Evolutionary conservation across 2,797 vertebrate genomes (phyloP), one percentile per base, ranked within the genome.

Genomic region (Anolis apletophallus): DNA sequence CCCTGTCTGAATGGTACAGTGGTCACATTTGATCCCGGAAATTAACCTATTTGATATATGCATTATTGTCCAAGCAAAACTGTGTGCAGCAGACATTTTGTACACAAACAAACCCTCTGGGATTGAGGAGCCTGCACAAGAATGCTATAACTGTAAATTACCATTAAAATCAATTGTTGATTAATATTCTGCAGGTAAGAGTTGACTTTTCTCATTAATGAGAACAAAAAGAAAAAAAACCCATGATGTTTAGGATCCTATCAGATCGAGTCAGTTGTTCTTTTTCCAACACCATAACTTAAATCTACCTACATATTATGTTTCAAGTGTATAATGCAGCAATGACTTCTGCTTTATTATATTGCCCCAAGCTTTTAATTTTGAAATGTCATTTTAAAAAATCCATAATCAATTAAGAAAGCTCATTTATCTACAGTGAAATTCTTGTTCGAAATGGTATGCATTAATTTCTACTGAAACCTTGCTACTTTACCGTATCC

Each of bases 181-280:
- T 97, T 97, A 97, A 97, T 97, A 97, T 97, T 97, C 95, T 95
- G 97, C 97, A 96, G 97, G 93, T 92, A 85, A 92, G 86, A 93
- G 83, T 81, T 92, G 71, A 88, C 89, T 52, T 32, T 90, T 94
- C 54, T 29, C 40, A 57, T 82, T 87, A 91, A 85, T 92, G 75
- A 91, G 88, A 94, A 94, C 88, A 81, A 83, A 90, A 54, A 94
- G 90, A 92, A 90, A 52, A 94, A 91, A 92, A 77, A 2, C 85
- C 91, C 17, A 74, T 85, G 90, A 94, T 86, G 87, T 89, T 82
- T 94, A 26, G 40, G 59, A 85, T 2, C n/a, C 59, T 55, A 23
- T 72, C 75, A 82, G 88, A 93, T 46, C 89, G 83, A n/a, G 61
- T 73, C 40, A 73, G n/a, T 9, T 91, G 88, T 94, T 91, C 88